Base-by-base conservation (phyloP, 2,113 vertebrate species). In the Ammodytes marinus region DNA sequence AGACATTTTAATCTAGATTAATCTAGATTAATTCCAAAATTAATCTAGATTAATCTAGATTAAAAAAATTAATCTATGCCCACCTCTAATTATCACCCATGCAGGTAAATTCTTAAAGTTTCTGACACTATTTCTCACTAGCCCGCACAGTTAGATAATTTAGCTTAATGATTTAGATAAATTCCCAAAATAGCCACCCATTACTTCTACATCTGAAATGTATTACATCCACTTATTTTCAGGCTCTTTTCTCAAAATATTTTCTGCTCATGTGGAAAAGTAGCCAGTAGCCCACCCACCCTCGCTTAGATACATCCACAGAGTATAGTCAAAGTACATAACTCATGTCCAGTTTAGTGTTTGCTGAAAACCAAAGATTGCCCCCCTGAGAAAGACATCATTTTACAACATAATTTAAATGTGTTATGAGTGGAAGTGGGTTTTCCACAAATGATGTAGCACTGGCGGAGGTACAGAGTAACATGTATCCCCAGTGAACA, bases 261-360 rank as follows among this genome's bases (percentile, higher is more conserved):
- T 43, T 77, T 60, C 15, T 53, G 13, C 57, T 40, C 5, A 6
- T 66, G 61, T 47, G 57, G 63, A 53, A 53, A 69, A 63, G 52
- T 4, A 27, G 45, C 55, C 52, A 42, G 40, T 10, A 69, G 70
- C 67, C 80, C 87, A 79, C 74, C 84, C 74, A 86, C 73, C 61
- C 12, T 73, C 13, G 0, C 49, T 43, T 50, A 69, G 52, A 35
- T 27, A 50, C 63, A 65, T 73, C 66, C 53, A 4, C 69, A 43
- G 63, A 81, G 64, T 54, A 47, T 13, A 68, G 58, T 53, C 14
- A 46, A 69, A 63, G 69, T 42, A 47, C 49, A 64, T 64, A 74
- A 68, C 49, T 57, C n/a, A 4, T 67, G 50, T 54, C 13, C 50
- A 60, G 8, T 6, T 43, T 35, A 46, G 54, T 71, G 83, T 85